phyloP scores from a whole-genome alignment of 2,797 vertebrate genomes.

The Epinephelus malabaricus region DNA sequence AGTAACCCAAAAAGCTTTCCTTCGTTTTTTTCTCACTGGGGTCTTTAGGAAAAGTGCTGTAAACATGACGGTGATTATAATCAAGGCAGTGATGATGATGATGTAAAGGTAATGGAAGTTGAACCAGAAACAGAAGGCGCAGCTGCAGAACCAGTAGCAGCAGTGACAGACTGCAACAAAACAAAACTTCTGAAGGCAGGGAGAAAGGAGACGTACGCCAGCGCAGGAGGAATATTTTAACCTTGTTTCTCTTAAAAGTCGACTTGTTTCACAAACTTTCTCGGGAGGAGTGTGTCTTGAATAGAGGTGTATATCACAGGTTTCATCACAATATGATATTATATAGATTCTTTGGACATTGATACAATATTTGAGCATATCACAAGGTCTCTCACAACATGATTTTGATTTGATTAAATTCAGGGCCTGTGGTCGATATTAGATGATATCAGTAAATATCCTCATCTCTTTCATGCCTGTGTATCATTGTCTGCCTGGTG shows the following conservation, averaged over 20 bases:
- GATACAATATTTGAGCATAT: too few relatives aligned
- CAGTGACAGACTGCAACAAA: background rate
- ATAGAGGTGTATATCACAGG: too few relatives aligned
- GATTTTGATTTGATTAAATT: too few relatives aligned
- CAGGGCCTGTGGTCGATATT: too few relatives aligned
- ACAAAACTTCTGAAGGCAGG: background rate
- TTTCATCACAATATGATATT: too few relatives aligned
- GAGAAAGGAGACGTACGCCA: background rate
- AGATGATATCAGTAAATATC: too few relatives aligned
- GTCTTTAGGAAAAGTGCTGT: constrained; percentile 59
- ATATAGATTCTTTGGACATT: too few relatives aligned
- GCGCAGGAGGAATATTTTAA: background rate
- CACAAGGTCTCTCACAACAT: too few relatives aligned
- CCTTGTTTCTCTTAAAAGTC: background rate
- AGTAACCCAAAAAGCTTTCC: constrained; percentile 48
- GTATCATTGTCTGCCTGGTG: too few relatives aligned
- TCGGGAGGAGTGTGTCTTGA: too few relatives aligned
- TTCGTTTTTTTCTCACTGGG: constrained; percentile 23
- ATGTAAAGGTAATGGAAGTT: constrained; percentile 49
- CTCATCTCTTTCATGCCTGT: too few relatives aligned
- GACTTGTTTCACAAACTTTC: background rate
- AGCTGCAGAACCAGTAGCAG: constrained; percentile 17
- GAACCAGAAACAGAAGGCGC: constrained; percentile 11
- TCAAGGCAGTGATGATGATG: constrained; percentile 42
- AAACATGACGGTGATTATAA: constrained; percentile 63